These are phyloP conservation scores for Calcarius lapponicus DNA, from an alignment of 2,797 vertebrate genomes.

Conservation along the genomic window DNA sequence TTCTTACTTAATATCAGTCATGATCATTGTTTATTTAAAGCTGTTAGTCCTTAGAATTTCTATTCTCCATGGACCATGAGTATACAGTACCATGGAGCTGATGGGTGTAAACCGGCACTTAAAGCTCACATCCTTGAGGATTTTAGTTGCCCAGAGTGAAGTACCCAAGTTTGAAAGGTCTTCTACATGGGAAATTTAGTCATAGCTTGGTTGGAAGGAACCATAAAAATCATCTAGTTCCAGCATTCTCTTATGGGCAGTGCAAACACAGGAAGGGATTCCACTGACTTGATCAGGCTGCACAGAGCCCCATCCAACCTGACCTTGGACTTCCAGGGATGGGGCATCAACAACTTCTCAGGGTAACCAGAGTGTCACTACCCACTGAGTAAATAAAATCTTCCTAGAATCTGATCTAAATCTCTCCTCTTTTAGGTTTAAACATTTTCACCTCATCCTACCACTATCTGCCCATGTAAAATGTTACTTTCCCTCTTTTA, in stretches of 20 bases:
- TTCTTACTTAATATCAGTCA: neutral
- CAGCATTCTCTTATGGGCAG: too few species aligned
- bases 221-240: neutral
- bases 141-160: neutral
- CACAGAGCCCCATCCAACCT: neutral
- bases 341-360: neutral
- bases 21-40: neutral
- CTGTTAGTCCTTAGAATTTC: neutral
- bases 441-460: neutral
- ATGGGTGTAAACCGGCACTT: neutral
- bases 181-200: neutral
- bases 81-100: neutral
- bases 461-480: neutral
- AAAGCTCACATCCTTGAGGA: accelerated
- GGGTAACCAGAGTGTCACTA: neutral
- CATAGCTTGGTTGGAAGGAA: neutral
- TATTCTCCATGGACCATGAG: too few species aligned
- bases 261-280: neutral
- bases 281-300: neutral
- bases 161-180: neutral
- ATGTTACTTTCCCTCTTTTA: neutral
- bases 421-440: neutral
- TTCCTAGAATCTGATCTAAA: neutral
- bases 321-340: neutral
- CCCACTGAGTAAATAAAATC: neutral